Conservation (phyloP, 2,113 vertebrate genomes). For the Grallaria varia region DNA sequence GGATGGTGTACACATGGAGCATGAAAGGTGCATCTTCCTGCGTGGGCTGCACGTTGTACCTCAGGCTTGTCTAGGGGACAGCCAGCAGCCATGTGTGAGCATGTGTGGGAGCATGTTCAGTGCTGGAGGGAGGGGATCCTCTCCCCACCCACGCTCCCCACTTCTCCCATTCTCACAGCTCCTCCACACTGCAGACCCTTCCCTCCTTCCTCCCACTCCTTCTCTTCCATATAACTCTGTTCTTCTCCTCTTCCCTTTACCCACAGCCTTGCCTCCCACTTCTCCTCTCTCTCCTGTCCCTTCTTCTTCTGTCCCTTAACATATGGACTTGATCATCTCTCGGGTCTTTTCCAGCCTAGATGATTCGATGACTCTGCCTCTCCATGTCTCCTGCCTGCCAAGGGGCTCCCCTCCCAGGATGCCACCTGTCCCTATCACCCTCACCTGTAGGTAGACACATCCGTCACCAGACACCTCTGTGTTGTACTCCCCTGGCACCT, state of each 20-base stretch:
- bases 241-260: not conserved
- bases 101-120: accelerated
- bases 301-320: not conserved
- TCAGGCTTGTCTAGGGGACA: constrained; percentile 67
- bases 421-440: not conserved
- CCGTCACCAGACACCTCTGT: constrained; percentile 62
- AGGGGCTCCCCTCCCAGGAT: not conserved
- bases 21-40: constrained; percentile 15
- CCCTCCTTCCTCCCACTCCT: too few relatives aligned
- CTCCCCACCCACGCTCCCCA: not conserved
- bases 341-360: not conserved
- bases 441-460: constrained; percentile 80
- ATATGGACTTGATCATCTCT: not conserved
- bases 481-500: constrained; percentile 71
- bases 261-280: not conserved
- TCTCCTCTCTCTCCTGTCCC: not conserved
- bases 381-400: not conserved
- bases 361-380: not conserved
- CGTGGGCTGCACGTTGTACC: constrained; percentile 67
- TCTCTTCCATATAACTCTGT: accelerated
- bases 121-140: not conserved
- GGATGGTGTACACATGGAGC: constrained; percentile 17
- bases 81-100: not conserved
- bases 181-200: not conserved
- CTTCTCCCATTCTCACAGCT: not conserved